Evolutionary conservation across 2,113 vertebrate species (phyloP), one percentile per base, ranked within the genome.

Genomic region (Alethe diademata): DNA sequence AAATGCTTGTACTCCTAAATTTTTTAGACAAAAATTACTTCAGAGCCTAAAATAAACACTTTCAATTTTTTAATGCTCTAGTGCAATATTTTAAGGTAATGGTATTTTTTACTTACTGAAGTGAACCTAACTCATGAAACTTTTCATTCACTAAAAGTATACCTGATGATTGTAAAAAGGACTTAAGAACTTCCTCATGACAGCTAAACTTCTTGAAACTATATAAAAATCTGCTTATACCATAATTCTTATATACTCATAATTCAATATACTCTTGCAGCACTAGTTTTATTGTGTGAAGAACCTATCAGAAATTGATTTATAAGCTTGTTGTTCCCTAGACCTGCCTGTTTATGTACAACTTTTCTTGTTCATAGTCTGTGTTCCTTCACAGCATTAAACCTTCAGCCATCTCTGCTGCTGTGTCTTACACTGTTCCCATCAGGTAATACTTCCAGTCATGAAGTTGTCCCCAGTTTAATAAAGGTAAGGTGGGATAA

Each of bases 401-500:
- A 24, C 61, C 72, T 79, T 73, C 25, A 18, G 65, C 51, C 51
- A 7, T 57, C 61, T 57, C 65, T 50, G 60, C 60, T 28, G 23
- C 61, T 0, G 0, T 36, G 61, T n/a, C 57, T 65, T 33, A 13
- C 14, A 19, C 29, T 72, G 22, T 69, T 79, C 38, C 57, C 66
- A 53, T 62, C 62, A 43, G 48, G 9, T 83, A 25, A 33, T 79
- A 14, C 31, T 61, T 43, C n/a, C 35, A 76, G 35, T 70, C 29
- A 6, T 8, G 28, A 67, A 36, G 28, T 72, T 78, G 66, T 38
- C 35, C 60, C 20, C 36, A 8, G 0, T 35, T 33, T 33, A 89
- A 80, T 94, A 80, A 88, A 61, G 57, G 71, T 51, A 42, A 71
- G 62, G 91, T 93, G 82, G 42, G 65, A 42, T 94, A 90, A 84